Conservation (phyloP, 1,140 invertebrate species). For the Trachymyrmex septentrionalis region DNA sequence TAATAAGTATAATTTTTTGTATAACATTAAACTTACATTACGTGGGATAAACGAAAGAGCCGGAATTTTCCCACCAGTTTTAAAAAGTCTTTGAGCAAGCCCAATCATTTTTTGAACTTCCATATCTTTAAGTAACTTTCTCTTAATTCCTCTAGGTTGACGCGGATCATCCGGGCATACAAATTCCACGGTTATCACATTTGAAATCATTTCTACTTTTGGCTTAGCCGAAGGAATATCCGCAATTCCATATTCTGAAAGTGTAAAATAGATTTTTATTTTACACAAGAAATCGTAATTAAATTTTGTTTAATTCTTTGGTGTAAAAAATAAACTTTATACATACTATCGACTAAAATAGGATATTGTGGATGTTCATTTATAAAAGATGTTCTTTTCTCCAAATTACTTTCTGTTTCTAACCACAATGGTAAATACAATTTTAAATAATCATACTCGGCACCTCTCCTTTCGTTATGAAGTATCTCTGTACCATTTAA, state of each 20-base stretch:
- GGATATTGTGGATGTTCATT: conserved; percentile 92
- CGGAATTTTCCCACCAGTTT: conserved; percentile 86
- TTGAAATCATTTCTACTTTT: conserved; percentile 90
- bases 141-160: conserved; percentile 88
- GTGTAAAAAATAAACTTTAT: conserved; percentile 80
- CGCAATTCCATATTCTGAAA: conserved; percentile 92
- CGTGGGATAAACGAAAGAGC: conserved; percentile 86
- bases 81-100: conserved; percentile 91
- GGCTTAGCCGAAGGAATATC: conserved; percentile 90
- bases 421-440: conserved; percentile 92
- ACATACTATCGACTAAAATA: conserved; percentile 87
- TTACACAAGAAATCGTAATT: neutral
- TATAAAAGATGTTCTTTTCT: conserved; percentile 88
- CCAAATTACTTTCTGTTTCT: conserved; percentile 85
- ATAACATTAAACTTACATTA: conserved; percentile 84
- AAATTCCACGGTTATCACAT: conserved; percentile 90
- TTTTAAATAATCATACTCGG: conserved; percentile 96
- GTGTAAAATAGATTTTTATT: conserved; percentile 71
- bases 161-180: conserved; percentile 85
- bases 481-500: conserved; percentile 91
- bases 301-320: neutral
- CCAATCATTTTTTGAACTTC: conserved; percentile 93
- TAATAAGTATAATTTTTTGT: conserved; percentile 63
- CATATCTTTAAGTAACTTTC: conserved; percentile 92
- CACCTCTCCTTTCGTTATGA: conserved; percentile 91